Base-by-base conservation (phyloP, 1,140 invertebrate genomes). In the Leptoteleia sp. region DNA sequence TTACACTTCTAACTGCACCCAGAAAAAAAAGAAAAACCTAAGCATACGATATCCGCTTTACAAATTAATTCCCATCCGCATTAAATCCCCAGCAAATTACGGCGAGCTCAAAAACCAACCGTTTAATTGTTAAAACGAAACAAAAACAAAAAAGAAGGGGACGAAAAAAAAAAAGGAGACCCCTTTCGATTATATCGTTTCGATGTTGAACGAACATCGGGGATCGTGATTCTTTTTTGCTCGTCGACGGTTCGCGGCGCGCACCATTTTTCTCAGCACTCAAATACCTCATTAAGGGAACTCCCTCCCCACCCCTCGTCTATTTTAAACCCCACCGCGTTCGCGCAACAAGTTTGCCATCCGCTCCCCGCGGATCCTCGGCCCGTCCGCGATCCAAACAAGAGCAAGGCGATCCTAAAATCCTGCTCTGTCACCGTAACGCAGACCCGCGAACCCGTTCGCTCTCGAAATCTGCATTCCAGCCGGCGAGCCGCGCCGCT, bases 391-490 rank as follows among this genome's bases (percentile, higher is more conserved):
- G 15, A 31, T 6, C 40, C 6, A 48, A 70, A 70, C 25, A 71
- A 71, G 16, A 71, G 37, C 55, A 71, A 71, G 37, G 27, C 17
- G 67, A 71, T 61, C 67, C 67, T 52, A 71, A 61, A 71, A 71
- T 71, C 35, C 55, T 61, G 67, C 67, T 70, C 65, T 54, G 67
- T 71, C 67, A 61, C 67, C 37, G 47, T 61, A 45, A 31, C 25
- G 48, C 40, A 47, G 43, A 65, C 70, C 31, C 70, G 50, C 33
- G 59, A 57, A 65, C 70, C 31, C 70, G 59, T 64, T 57, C 70
- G 70, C 48, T 72, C 52, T 31, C 68, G 57, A 76, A 70, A 64
- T 70, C 64, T 75, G 57, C 68, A 64, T 72, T 73, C 59, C 61
- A 35, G n/a, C 3, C 38, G 47, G 25, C 48, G 31, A 64, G 29